Percentiles rank a stretch among this genome's conserved stretches.
These are phyloP conservation scores for Lycopodina hypogea DNA, from an alignment of 37 sponge, comb jelly and placozoan species.

Conservation along the genomic window DNA sequence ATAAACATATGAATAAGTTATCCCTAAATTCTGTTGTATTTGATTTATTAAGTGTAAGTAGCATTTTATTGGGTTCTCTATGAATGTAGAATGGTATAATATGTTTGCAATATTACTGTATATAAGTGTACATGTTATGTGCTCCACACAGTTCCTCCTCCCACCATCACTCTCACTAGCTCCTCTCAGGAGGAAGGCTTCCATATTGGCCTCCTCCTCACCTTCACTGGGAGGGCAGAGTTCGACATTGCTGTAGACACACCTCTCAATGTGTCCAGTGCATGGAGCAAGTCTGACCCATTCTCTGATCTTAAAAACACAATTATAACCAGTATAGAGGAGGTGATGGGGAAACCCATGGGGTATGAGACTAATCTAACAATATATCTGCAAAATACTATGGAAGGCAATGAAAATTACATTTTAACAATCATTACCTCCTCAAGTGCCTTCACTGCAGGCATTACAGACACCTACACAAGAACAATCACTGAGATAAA, in stretches of 20 bases:
- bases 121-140: too few species aligned
- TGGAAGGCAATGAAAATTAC: background rate
- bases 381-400: background rate
- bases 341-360: background rate
- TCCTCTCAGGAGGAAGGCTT: slow-evolving; percentile 8
- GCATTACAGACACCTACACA: background rate
- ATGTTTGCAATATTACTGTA: too few species aligned
- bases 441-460: background rate
- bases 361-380: background rate
- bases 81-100: too few species aligned
- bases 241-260: slow-evolving; percentile 19
- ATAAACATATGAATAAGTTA: too few species aligned
- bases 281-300: background rate
- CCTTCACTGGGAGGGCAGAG: background rate
- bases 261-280: background rate
- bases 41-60: too few species aligned
- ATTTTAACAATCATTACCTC: background rate
- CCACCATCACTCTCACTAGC: background rate
- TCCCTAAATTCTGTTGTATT: too few species aligned
- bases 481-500: background rate
- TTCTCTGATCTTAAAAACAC: background rate
- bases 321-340: background rate
- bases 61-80: too few species aligned
- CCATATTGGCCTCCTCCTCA: slow-evolving; percentile 12
- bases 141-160: background rate